Evolutionary conservation across 2,888 invertebrate genomes (phyloP).

Genomic region (Drosophila peninsularis): DNA sequence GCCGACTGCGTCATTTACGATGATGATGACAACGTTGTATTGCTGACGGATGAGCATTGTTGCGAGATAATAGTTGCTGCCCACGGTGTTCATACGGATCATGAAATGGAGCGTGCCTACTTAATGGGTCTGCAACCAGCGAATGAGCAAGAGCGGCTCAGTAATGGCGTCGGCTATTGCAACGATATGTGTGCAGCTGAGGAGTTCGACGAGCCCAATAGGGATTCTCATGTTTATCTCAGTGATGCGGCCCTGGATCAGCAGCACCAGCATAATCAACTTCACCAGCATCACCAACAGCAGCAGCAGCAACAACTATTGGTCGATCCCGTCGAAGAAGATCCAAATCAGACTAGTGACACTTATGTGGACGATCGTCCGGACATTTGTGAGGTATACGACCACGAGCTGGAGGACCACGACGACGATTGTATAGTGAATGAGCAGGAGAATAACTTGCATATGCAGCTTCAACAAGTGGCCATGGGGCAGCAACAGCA

Average conservation of each 20-base stretch:
- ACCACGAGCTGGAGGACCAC: conserved; percentile 66
- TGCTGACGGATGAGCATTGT: conserved; percentile 59
- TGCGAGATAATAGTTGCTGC: conserved; percentile 63
- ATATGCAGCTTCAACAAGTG: conserved; percentile 29
- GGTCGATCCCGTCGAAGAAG: conserved; percentile 53
- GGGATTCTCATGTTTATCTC: conserved; percentile 54
- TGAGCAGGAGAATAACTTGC: conserved; percentile 21
- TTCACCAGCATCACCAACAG: conserved; percentile 11
- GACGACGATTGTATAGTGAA: conserved; percentile 50
- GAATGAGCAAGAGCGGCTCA: conserved; percentile 23
- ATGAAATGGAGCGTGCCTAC: conserved; percentile 47
- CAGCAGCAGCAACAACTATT: conserved; percentile 43
- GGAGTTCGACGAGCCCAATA: conserved; percentile 24
- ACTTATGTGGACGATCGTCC: conserved; percentile 56
- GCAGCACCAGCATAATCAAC: conserved; percentile 19
- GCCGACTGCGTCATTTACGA: conserved; percentile 59
- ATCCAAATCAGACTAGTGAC: conserved; percentile 33
- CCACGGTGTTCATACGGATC: conserved; percentile 36
- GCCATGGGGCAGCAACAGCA: conserved; percentile 20
- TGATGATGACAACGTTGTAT: conserved; percentile 66
- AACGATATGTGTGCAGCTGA: conserved; percentile 29
- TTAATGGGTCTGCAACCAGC: conserved; percentile 37
- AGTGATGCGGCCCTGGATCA: conserved; percentile 65
- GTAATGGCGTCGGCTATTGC: conserved; percentile 25
- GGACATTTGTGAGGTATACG: conserved; percentile 67